Conservation (phyloP, 1,140 invertebrate species). For the Bursaphelenchus mucronatus region DNA sequence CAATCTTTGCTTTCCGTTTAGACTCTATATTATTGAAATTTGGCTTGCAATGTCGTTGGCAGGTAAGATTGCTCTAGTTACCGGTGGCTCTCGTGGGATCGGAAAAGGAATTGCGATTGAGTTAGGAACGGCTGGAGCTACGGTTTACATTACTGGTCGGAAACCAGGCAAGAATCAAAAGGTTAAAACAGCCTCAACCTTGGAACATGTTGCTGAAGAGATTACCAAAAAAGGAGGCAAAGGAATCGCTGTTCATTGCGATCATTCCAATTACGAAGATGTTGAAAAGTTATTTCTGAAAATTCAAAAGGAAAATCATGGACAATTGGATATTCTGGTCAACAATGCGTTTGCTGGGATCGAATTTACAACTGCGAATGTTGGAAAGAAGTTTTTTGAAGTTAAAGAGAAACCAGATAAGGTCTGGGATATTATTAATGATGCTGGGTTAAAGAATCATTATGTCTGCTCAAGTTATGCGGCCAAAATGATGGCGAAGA, state of each 20-base stretch:
- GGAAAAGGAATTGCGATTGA: constrained; percentile 63
- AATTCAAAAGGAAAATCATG: constrained; percentile 21
- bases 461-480: constrained; percentile 33
- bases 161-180: background rate
- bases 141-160: constrained; percentile 35
- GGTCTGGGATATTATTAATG: constrained; percentile 8
- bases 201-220: constrained; percentile 21
- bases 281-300: constrained; percentile 4
- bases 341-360: constrained; percentile 63
- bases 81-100: too few relatives aligned
- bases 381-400: constrained; percentile 25
- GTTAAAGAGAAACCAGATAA: constrained; percentile 5
- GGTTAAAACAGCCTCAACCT: too few relatives aligned
- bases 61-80: too few relatives aligned
- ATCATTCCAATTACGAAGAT: constrained; percentile 20
- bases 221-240: constrained; percentile 15
- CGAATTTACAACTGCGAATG: too few relatives aligned
- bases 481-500: constrained; percentile 35
- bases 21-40: too few relatives aligned
- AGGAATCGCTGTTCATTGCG: constrained; percentile 20
- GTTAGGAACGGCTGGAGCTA: constrained; percentile 61
- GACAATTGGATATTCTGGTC: constrained; percentile 41
- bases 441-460: constrained; percentile 33
- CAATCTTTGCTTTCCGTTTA: too few relatives aligned
- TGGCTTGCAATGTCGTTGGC: too few relatives aligned